phyloP scores from a whole-genome alignment of 2,113 vertebrate species.

The Nothoprocta pentlandii region DNA sequence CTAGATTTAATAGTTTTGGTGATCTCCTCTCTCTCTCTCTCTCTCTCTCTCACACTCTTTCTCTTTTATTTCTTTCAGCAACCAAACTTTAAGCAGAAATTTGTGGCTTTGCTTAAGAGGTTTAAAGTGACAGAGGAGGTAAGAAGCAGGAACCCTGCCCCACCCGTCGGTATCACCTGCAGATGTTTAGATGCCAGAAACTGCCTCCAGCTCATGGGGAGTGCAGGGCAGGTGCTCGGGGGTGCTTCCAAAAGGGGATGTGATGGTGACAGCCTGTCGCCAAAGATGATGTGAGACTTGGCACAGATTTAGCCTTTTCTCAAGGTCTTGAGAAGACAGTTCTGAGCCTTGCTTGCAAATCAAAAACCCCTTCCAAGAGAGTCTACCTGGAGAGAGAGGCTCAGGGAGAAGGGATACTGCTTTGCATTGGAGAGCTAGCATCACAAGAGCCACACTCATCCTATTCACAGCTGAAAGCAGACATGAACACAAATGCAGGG shows the following conservation, averaged over 20 bases:
- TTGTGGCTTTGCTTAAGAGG: slow-evolving; percentile 93
- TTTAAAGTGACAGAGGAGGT: slow-evolving; percentile 98
- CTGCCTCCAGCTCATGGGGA: neutral
- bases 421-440: neutral
- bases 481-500: neutral
- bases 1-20: neutral
- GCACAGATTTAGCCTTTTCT: neutral
- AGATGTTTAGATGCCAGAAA: neutral
- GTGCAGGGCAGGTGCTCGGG: neutral
- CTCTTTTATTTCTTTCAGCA: slow-evolving; percentile 82
- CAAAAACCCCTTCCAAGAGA: neutral
- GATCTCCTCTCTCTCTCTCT: neutral
- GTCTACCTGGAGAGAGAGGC: neutral
- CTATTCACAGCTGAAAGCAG: neutral
- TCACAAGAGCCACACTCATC: neutral
- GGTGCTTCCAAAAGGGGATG: neutral
- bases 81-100: slow-evolving; percentile 98
- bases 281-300: neutral
- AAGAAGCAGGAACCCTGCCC: slow-evolving; percentile 23
- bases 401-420: neutral
- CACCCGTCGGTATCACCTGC: neutral
- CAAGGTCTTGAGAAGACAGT: neutral
- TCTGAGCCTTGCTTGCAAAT: neutral
- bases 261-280: neutral
- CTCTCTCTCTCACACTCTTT: neutral